phyloP scores from a whole-genome alignment of 2,888 invertebrate species.

The Disparrhopalites patrizii region DNA sequence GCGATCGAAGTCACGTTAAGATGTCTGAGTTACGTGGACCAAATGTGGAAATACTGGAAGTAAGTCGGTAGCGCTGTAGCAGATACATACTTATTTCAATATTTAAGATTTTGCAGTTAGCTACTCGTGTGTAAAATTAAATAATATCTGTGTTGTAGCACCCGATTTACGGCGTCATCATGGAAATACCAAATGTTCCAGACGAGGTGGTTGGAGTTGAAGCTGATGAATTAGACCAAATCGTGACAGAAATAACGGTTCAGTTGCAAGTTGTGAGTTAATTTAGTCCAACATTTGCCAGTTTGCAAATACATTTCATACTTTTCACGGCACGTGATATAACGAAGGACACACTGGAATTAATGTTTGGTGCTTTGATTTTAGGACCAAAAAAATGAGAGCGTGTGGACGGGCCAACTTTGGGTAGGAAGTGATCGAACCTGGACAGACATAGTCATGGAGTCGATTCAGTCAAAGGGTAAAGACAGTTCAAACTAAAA shows the following conservation, averaged over 20 bases:
- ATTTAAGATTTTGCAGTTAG: no score
- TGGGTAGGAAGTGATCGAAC: background rate
- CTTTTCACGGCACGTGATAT: no score
- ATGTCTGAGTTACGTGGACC: slow-evolving; percentile 17
- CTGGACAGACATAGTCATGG: background rate
- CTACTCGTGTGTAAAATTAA: background rate
- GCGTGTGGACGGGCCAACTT: background rate
- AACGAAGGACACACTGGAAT: no score
- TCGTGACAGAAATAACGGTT: background rate
- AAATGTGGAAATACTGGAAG: slow-evolving; percentile 29
- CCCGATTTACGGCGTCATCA: slow-evolving; percentile 15
- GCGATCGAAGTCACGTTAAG: slow-evolving; percentile 25
- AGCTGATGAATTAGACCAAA: background rate
- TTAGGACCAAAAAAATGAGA: no score
- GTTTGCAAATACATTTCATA: no score
- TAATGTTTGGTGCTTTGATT: no score
- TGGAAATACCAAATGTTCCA: slow-evolving; percentile 4
- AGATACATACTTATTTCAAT: background rate
- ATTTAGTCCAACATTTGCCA: background rate
- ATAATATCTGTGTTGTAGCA: slow-evolving; percentile 9
- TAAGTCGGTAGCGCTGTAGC: slow-evolving; percentile 5
- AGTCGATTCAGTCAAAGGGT: background rate
- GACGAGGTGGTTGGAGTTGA: background rate
- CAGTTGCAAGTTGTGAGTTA: background rate
- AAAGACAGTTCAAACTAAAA: background rate